These are phyloP conservation scores for Polylopha cassiicola DNA, from an alignment of 2,888 invertebrate genomes.

Conservation along the genomic window DNA sequence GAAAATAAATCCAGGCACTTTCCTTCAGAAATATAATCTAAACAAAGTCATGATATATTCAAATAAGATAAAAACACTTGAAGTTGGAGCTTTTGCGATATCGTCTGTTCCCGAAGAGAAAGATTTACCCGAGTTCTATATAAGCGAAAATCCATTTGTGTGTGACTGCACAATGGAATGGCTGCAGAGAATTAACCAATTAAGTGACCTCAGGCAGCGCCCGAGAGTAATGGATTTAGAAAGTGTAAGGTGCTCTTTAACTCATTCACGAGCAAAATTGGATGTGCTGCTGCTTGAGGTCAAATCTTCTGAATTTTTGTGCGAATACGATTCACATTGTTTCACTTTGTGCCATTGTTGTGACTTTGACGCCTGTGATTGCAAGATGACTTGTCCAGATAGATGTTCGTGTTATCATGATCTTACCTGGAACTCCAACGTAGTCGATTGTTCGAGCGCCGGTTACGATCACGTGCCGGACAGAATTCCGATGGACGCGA, in stretches of 20 bases:
- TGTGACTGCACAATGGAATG: constrained; percentile 94
- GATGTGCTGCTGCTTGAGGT: constrained; percentile 81
- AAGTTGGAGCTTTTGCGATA: constrained; percentile 83
- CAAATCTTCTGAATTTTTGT: constrained; percentile 86
- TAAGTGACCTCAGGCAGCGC: constrained; percentile 83
- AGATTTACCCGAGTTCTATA: constrained; percentile 86
- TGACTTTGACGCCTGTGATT: constrained; percentile 93
- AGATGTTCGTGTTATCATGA: constrained; percentile 93
- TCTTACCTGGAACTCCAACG: constrained; percentile 89
- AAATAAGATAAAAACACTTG: constrained; percentile 84
- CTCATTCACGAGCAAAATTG: constrained; percentile 80
- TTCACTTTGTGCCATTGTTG: constrained; percentile 92
- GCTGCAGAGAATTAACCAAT: constrained; percentile 87
- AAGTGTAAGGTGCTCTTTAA: constrained; percentile 85
- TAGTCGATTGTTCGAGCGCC: constrained; percentile 88
- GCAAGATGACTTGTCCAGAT: constrained; percentile 92
- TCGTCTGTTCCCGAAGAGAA: constrained; percentile 80
- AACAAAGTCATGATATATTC: constrained; percentile 86
- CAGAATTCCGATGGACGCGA: constrained; percentile 92
- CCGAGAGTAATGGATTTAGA: constrained; percentile 89
- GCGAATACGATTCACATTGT: constrained; percentile 89
- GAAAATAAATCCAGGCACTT: constrained; percentile 83
- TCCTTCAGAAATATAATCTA: constrained; percentile 81
- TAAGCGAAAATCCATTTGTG: constrained; percentile 88
- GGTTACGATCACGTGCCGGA: constrained; percentile 85